Evolutionary conservation across 1,140 invertebrate species (phyloP), one percentile per base, ranked within the genome.

Genomic region (Diuraphis noxia): DNA sequence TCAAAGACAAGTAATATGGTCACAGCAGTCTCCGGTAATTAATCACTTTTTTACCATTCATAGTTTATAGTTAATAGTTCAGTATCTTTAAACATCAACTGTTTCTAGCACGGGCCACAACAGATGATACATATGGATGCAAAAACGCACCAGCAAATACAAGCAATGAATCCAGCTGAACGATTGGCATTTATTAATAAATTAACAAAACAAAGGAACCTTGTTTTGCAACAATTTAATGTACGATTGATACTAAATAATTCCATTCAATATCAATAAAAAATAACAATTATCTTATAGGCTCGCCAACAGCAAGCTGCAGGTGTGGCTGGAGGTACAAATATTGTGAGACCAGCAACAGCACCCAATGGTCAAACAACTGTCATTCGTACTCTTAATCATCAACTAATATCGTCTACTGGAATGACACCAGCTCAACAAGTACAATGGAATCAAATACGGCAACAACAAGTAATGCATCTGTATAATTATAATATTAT

Each of bases 141-240:
- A 13, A 96, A 97, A 92, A 97, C 96, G 8, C 96, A 97, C 93
- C 96, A 96, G n/a, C 96, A 97, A 92, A 93, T 97, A 43, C 96
- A 97, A 93, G 96, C 97, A 91, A 96, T 97, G 95, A 96, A 97
- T 93, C 96, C 96, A 0, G 95, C 96, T 91, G 96, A 97, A 92
- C 94, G 96, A 46, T 96, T 96, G 7, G 95, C 97, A 93, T 97
- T 97, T 93, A 96, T 97, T 0, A 95, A 96, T 13, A 96, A 96
- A 93, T 94, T 97, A 63, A 96, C 97, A 92, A 96, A 96, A 93
- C 95, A 96, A 85, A 94, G 96, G 81, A 95, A 95, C 92, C 93
- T 96, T 8, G 89, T 94, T 10, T 93, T 95, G 52, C 95, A 95
- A 92, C 94, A 95, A 81, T 93, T 94, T 34, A 92, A 34, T 38